Conservation (phyloP, 1,140 invertebrate genomes). For the Drosophila sp. region DNA sequence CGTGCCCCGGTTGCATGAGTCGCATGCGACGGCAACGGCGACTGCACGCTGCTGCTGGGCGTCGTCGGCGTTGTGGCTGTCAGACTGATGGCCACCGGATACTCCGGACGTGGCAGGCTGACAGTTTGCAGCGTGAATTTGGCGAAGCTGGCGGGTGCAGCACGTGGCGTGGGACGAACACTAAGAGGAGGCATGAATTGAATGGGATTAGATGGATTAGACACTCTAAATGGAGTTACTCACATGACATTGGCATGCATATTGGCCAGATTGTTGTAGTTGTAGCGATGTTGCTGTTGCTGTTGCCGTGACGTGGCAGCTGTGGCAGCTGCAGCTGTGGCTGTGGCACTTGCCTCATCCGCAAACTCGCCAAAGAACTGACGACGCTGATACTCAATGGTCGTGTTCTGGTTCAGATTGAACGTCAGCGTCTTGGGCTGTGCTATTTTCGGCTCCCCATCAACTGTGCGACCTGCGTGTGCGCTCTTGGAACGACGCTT, state of each 20-base stretch:
- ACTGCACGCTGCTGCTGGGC: slow-evolving; percentile 71
- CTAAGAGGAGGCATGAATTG: slow-evolving; percentile 38
- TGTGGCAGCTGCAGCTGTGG: no score
- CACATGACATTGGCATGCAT: slow-evolving; percentile 84
- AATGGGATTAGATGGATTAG: neutral
- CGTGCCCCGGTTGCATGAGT: slow-evolving; percentile 50
- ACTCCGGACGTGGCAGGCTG: slow-evolving; percentile 90
- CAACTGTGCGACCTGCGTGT: slow-evolving; percentile 66
- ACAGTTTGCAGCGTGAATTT: slow-evolving; percentile 91
- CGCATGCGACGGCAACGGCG: slow-evolving; percentile 57
- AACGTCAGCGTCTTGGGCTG: slow-evolving; percentile 83
- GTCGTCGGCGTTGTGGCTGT: slow-evolving; percentile 77
- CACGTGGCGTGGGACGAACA: slow-evolving; percentile 72
- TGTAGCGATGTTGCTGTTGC: slow-evolving; percentile 56
- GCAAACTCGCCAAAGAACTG: slow-evolving; percentile 79
- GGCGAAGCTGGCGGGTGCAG: slow-evolving; percentile 75
- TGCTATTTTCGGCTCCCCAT: slow-evolving; percentile 75
- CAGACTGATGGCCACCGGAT: slow-evolving; percentile 86
- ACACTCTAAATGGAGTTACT: slow-evolving; percentile 45
- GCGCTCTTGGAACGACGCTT: slow-evolving; percentile 85
- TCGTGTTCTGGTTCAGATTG: slow-evolving; percentile 83
- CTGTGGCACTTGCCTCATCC: slow-evolving; percentile 45
- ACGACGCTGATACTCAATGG: slow-evolving; percentile 80
- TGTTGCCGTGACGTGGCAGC: slow-evolving; percentile 27
- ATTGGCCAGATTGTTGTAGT: slow-evolving; percentile 76